Evolutionary conservation across 2,888 invertebrate species (phyloP), one percentile per base, ranked within the genome.

Genomic region (Melieria omissa): DNA sequence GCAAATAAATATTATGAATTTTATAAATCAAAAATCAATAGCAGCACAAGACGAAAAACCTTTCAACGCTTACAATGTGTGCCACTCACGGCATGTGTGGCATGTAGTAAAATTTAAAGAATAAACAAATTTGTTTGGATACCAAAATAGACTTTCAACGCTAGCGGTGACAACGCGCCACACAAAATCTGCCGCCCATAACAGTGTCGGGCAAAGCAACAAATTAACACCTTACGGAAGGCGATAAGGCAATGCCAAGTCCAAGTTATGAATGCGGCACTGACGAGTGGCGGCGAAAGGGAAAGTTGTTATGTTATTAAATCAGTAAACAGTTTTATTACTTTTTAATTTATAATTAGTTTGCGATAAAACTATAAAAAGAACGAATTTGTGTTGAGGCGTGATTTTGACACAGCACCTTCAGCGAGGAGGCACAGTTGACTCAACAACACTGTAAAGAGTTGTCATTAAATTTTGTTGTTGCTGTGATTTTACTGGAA

Each of bases 181-280:
- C 67, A 67, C 9, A 49, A 60, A 41, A 54, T 54, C 52, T 46
- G 54, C 69, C 54, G 44, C 44, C 10, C 47, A 65, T 65, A 65
- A 65, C 60, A 60, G 9, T 60, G 65, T 57, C 67, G 58, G 46
- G 12, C 42, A 63, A 45, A 49, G 46, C 45, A 68, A 72, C 65
- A 72, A 69, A 64, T 72, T 72, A 68, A 69, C 41, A 55, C 68
- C 47, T 45, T 42, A 57, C 65, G 46, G 46, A 42, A 29, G 62
- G 4, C 45, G 69, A 69, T 69, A 69, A 63, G 63, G 9, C 3
- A 42, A 60, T 41, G 42, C 60, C 14, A 41, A 4, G 16, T 10
- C n/a, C 42, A 41, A n/a, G 44, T 29, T 42, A 14, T 64, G 10
- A 45, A 41, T 5, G 29, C 29, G 65, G 45, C 49, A 49, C 41